Conservation (phyloP, 2,888 invertebrate species). For the Tachina grossa region DNA sequence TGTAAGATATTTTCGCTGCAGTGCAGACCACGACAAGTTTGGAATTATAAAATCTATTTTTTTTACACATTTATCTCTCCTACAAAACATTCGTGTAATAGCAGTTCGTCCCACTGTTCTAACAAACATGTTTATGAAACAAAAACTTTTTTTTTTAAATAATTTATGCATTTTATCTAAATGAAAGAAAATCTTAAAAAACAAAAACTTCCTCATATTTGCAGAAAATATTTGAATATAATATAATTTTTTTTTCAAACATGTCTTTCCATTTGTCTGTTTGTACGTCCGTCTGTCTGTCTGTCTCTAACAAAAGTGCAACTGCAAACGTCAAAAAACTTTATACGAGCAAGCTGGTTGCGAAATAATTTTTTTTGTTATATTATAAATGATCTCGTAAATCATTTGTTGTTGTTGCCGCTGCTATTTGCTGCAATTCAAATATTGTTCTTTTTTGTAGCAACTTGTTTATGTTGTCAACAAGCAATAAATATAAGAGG, state of each 20-base stretch:
- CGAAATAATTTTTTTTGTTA: constrained; percentile 35
- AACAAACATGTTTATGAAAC: not conserved
- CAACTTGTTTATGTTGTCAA: constrained; percentile 56
- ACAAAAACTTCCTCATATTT: constrained; percentile 28
- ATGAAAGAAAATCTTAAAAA: not conserved
- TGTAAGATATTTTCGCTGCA: too few relatives aligned
- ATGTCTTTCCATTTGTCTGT: not conserved
- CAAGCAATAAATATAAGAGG: not conserved
- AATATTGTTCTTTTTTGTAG: constrained; percentile 28
- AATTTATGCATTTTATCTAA: constrained; percentile 14
- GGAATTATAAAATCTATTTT: too few relatives aligned
- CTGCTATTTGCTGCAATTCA: constrained; percentile 12
- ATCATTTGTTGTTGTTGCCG: constrained; percentile 50
- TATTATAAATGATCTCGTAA: constrained; percentile 65
- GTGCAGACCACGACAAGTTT: too few relatives aligned
- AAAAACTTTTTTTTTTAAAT: not conserved
- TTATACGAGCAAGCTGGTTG: constrained; percentile 32
- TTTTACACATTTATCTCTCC: too few relatives aligned
- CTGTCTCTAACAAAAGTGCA: not conserved
- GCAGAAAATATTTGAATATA: constrained; percentile 7
- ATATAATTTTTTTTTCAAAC: not conserved
- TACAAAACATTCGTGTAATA: too few relatives aligned
- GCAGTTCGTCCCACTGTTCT: not conserved
- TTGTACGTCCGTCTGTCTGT: not conserved
- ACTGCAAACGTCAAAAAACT: constrained; percentile 12